Evolutionary conservation across 1,140 invertebrate species (phyloP), one percentile per base, ranked within the genome.

Genomic region (Popillia japonica): DNA sequence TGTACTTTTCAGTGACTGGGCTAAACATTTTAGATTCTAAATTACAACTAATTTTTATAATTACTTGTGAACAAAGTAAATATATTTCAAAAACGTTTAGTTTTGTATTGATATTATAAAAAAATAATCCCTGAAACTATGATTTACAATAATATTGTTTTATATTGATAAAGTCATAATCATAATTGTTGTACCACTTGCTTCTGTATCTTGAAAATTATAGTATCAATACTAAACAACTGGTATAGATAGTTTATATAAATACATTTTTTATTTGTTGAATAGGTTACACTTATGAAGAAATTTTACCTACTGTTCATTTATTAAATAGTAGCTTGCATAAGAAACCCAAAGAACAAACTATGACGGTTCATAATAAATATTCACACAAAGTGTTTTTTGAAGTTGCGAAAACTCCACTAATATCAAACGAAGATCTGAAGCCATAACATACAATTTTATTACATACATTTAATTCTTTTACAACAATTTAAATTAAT

Each of bases 351-450:
- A 93, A 93, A 83, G 90, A 92, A 68, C 90, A 93, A 77, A 88
- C 97, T 68, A 92, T 93, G 85, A 98, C 96, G 59, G 93, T 99
- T 79, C 89, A 92, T 72, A 96, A 94, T 84, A 99, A 99, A 89
- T 99, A 99, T 86, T 97, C 95, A 40, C 97, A 99, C 87, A 93
- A 93, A 84, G 95, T 97, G 84, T 98, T 98, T 88, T 96, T 94
- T 83, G 93, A 95, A 89, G 93, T 94, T 77, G 93, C 94, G 77
- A 93, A 92, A 86, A 90, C 92, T 79, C 91, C 93, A 40, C 87
- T 94, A 55, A 86, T 93, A 55, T 79, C 48, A 20, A 85, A 86
- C 73, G 82, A 84, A 61, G 80, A 83, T 14, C 77, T 86, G 3
- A 83, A 78, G 76, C 14, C 17, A 22, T 77, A 77, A 40, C 14